Percentiles rank a stretch among this genome's conserved stretches.
These are phyloP conservation scores for Danio tinwini DNA, from an alignment of 2,797 vertebrate genomes.

Conservation along the genomic window DNA sequence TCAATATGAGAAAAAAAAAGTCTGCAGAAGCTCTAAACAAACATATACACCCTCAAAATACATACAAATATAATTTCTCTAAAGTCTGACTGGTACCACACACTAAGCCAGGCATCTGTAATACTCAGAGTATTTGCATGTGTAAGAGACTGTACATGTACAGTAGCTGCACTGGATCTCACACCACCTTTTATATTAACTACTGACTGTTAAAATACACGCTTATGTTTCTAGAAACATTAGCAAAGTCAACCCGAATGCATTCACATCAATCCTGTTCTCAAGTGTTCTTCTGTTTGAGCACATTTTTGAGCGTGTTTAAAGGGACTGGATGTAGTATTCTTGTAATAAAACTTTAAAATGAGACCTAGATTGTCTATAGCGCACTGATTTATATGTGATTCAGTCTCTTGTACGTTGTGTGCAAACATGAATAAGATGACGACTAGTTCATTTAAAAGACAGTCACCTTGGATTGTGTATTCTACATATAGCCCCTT, in stretches of 20 bases:
- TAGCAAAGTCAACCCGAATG: neutral
- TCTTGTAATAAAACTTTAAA: too few relatives aligned
- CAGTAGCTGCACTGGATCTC: constrained; percentile 52
- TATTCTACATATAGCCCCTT: neutral
- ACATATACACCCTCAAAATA: constrained; percentile 50
- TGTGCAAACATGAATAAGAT: too few relatives aligned
- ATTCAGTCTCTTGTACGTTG: too few relatives aligned
- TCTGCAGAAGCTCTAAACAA: constrained; percentile 47
- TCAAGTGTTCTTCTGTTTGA: constrained; percentile 19
- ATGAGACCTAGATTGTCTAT: too few relatives aligned
- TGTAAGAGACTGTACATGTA: constrained; percentile 37
- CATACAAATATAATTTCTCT: constrained; percentile 44
- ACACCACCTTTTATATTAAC: constrained; percentile 3
- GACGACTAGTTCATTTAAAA: too few relatives aligned
- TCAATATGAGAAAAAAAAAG: constrained; percentile 47
- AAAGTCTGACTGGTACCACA: constrained; percentile 37
- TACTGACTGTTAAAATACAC: neutral
- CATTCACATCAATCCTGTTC: constrained; percentile 15
- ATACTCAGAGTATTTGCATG: constrained; percentile 45
- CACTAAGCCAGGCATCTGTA: constrained; percentile 35
- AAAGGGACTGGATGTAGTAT: neutral
- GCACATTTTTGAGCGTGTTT: constrained; percentile 2
- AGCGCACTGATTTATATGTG: too few relatives aligned
- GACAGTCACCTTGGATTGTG: too few relatives aligned
- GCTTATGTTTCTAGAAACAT: neutral